Evolutionary conservation across 2,113 vertebrate genomes (phyloP).

Genomic region (Elephas maximus): DNA sequence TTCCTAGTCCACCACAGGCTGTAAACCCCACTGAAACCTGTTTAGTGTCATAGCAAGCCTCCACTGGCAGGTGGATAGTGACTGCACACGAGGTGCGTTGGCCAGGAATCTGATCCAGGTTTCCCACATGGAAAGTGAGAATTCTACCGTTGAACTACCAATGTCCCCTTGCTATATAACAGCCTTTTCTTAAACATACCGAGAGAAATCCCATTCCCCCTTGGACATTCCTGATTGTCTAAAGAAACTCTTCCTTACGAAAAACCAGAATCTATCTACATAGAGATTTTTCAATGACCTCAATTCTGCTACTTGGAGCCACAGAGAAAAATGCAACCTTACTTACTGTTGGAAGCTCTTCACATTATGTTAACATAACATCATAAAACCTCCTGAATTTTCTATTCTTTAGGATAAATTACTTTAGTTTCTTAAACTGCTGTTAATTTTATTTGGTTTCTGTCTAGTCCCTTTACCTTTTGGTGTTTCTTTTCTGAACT

Average conservation of each 20-base stretch:
- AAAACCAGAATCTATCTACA: not conserved
- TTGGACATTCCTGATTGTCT: not conserved
- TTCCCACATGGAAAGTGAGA: too few relatives aligned
- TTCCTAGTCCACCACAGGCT: too few relatives aligned
- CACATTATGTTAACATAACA: not conserved
- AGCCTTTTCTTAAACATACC: not conserved
- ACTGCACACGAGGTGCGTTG: too few relatives aligned
- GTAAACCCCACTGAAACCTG: too few relatives aligned
- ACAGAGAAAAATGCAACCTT: not conserved
- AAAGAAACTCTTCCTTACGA: not conserved
- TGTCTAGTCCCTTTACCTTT: not conserved
- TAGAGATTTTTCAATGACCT: not conserved
- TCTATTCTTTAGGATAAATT: not conserved
- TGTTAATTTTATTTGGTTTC: constrained; percentile 28
- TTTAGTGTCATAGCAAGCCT: too few relatives aligned
- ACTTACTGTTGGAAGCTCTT: not conserved
- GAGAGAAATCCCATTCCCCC: not conserved
- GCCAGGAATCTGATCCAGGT: too few relatives aligned
- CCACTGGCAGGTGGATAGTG: too few relatives aligned
- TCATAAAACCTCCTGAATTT: not conserved
- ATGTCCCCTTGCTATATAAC: not conserved
- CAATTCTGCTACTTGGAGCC: not conserved
- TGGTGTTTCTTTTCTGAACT: not conserved
- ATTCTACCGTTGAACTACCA: too few relatives aligned
- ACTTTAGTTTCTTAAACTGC: not conserved